Percentiles rank a stretch among this genome's conserved stretches.
These are phyloP conservation scores for Eurytoma californica DNA, from an alignment of 2,888 invertebrate genomes.

Conservation along the genomic window DNA sequence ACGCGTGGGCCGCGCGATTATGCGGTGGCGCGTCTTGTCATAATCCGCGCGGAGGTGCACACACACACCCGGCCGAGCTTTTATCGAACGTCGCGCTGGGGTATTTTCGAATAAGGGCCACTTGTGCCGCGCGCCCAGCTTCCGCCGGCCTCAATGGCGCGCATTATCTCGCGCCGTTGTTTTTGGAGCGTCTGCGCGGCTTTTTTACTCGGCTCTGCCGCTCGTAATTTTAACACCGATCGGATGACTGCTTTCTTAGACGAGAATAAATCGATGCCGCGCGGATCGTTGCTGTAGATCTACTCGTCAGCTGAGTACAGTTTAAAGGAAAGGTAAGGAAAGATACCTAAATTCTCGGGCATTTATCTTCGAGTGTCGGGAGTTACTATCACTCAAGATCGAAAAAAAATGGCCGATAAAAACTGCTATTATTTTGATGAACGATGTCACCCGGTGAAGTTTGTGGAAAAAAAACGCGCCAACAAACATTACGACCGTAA, in stretches of 20 bases:
- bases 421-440: constrained; percentile 22
- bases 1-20: constrained; percentile 4
- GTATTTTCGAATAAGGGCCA: constrained; percentile 48
- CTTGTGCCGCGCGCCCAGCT: constrained; percentile 28
- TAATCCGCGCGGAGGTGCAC: neutral
- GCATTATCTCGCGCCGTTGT: constrained; percentile 42
- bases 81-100: constrained; percentile 26
- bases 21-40: neutral
- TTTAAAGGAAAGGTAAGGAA: no score
- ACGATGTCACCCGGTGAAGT: constrained; percentile 27
- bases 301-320: no score
- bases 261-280: no score
- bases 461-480: neutral
- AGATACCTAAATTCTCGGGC: no score
- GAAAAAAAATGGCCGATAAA: neutral
- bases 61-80: constrained; percentile 9
- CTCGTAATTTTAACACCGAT: no score
- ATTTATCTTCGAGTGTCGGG: no score
- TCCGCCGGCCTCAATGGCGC: constrained; percentile 21
- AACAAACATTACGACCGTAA: neutral
- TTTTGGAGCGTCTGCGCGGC: constrained; percentile 17
- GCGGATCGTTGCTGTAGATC: no score
- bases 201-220: neutral
- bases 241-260: no score
- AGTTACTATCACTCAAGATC: no score